Percentiles rank a stretch among this genome's conserved stretches.
These are phyloP conservation scores for Albula glossodonta DNA, from an alignment of 2,113 vertebrate species.

Conservation along the genomic window DNA sequence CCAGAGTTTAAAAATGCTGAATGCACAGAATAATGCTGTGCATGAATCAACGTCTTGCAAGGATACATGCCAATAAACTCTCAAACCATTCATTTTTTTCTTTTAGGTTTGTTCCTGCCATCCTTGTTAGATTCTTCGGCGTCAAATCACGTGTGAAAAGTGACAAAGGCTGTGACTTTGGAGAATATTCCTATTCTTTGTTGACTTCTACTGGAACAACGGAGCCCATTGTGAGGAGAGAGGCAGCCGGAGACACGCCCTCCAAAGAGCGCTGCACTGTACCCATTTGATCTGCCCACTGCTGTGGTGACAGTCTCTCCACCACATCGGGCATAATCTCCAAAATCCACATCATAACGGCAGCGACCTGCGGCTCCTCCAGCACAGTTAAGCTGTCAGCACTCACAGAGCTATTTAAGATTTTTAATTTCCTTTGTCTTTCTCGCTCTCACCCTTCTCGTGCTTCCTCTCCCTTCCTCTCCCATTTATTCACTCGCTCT, in stretches of 20 bases:
- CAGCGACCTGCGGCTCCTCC: not conserved
- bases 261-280: not conserved
- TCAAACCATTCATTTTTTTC: not conserved
- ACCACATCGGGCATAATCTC: not conserved
- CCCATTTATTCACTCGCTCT: not conserved
- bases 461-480: not conserved
- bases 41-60: not conserved
- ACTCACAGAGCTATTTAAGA: not conserved
- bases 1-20: not conserved
- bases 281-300: not conserved
- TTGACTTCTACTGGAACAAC: constrained; percentile 13
- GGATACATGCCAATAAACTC: not conserved
- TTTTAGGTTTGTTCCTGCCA: not conserved
- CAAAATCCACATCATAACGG: not conserved
- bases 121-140: not conserved
- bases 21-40: not conserved
- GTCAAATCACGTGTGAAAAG: not conserved
- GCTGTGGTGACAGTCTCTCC: constrained; percentile 10
- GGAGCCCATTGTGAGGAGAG: not conserved
- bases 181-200: not conserved
- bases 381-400: not conserved
- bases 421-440: not conserved
- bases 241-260: constrained; percentile 1
- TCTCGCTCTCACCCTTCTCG: not conserved
- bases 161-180: not conserved